These are phyloP conservation scores for Darevskia mixta DNA, from an alignment of 2,797 vertebrate genomes.

Conservation along the genomic window DNA sequence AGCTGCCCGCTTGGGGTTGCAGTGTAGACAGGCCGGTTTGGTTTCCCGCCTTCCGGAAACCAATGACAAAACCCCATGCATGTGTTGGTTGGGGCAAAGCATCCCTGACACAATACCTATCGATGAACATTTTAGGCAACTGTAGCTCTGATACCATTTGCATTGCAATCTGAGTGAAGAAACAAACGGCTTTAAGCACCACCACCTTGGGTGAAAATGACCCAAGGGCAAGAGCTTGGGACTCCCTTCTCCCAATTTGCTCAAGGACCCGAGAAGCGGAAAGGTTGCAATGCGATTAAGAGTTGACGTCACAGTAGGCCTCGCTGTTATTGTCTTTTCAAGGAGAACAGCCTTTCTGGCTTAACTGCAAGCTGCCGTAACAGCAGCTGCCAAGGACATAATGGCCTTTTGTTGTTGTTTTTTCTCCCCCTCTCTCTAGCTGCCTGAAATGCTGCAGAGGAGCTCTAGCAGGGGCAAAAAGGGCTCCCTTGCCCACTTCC, in stretches of 20 bases:
- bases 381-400: background rate
- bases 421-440: conserved; percentile 63
- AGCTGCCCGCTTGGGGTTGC: too few species aligned
- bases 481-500: conserved; percentile 60
- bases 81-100: too few species aligned
- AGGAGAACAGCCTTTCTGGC: background rate
- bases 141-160: background rate
- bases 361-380: background rate
- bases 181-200: background rate
- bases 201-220: background rate
- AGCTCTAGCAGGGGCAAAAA: background rate
- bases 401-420: background rate
- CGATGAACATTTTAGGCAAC: background rate
- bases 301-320: background rate
- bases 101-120: background rate
- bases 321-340: background rate
- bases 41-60: too few species aligned
- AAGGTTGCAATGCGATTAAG: background rate
- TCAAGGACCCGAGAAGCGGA: background rate
- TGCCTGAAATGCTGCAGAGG: conserved; percentile 78
- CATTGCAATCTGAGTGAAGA: background rate
- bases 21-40: too few species aligned
- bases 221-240: background rate
- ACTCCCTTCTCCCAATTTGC: background rate
- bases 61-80: too few species aligned